Percentiles rank a stretch among this genome's conserved stretches.
Evolutionary conservation across 1,140 invertebrate genomes (phyloP).

Genomic region (Rhopalosiphum maidis): DNA sequence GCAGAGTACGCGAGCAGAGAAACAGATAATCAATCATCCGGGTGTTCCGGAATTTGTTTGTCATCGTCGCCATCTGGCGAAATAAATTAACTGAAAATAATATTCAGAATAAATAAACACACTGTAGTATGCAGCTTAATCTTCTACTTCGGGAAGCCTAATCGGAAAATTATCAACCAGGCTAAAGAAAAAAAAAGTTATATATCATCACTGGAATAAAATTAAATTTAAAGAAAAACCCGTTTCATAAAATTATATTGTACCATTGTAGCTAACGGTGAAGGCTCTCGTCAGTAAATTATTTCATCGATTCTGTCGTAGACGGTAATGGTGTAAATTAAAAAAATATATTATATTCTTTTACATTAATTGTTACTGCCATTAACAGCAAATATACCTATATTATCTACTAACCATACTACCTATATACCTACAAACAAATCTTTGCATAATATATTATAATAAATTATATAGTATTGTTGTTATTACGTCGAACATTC

Average conservation of each 20-base stretch:
- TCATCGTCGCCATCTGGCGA: conserved; percentile 49
- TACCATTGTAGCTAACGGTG: background rate
- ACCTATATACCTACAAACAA: background rate
- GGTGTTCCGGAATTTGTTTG: conserved; percentile 51
- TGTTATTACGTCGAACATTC: background rate
- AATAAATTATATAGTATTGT: background rate
- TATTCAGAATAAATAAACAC: conserved; percentile 49
- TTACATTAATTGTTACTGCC: background rate
- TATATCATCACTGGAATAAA: background rate
- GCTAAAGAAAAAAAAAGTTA: background rate
- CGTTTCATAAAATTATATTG: background rate
- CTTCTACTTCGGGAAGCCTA: conserved; percentile 26
- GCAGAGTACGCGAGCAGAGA: background rate
- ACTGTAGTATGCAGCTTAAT: conserved; percentile 15
- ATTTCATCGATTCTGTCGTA: background rate
- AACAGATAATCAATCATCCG: conserved; percentile 56
- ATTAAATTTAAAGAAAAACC: background rate
- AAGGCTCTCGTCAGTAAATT: background rate
- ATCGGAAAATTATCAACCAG: conserved; percentile 46
- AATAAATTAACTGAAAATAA: conserved; percentile 57
- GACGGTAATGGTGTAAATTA: background rate
- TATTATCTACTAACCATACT: background rate
- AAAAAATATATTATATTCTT: background rate
- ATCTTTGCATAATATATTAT: background rate
- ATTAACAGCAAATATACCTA: background rate